Percentiles rank a stretch among this genome's conserved stretches.
These are phyloP conservation scores for Cyprinodon tularosa DNA, from an alignment of 2,113 vertebrate species.

Conservation along the genomic window DNA sequence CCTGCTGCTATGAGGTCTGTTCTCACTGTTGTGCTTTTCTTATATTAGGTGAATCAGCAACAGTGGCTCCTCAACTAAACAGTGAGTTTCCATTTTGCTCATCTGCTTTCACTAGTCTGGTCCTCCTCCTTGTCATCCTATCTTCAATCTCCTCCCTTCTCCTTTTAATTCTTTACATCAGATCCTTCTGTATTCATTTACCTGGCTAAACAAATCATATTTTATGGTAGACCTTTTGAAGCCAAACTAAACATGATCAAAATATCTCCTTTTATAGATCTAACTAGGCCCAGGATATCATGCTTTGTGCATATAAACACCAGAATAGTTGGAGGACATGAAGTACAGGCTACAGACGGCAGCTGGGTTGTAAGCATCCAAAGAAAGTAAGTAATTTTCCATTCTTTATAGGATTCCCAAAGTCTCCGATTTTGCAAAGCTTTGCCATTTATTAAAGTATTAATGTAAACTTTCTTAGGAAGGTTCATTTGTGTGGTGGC, in stretches of 20 bases:
- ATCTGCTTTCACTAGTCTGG: slow-evolving; percentile 14
- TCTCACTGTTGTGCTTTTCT: slow-evolving; percentile 30
- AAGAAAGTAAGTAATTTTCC: slow-evolving; percentile 84
- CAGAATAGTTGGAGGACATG: slow-evolving; percentile 92
- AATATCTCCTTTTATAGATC: slow-evolving; percentile 38
- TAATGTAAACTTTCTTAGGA: slow-evolving; percentile 71
- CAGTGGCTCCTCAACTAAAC: slow-evolving; percentile 45
- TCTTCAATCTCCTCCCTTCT: slow-evolving; percentile 25
- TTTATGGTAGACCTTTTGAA: slow-evolving; percentile 36
- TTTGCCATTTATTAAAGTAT: background rate
- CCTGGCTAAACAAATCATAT: slow-evolving; percentile 46
- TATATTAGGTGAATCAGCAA: slow-evolving; percentile 65
- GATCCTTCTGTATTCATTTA: slow-evolving; percentile 36
- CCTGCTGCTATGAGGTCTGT: slow-evolving; percentile 15
- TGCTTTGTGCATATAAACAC: slow-evolving; percentile 79
- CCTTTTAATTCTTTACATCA: slow-evolving; percentile 13
- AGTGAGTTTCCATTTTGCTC: slow-evolving; percentile 53
- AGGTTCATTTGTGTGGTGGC: slow-evolving; percentile 92
- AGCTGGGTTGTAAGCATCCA: slow-evolving; percentile 97
- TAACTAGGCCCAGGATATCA: slow-evolving; percentile 56
- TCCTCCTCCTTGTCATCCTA: slow-evolving; percentile 26
- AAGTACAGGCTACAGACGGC: slow-evolving; percentile 85
- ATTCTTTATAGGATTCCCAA: background rate
- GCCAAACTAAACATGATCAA: slow-evolving; percentile 4
- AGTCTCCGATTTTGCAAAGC: background rate